A percentile compares a stretch with the other conserved stretches of the same genome.
phyloP scores from a whole-genome alignment of 2,113 vertebrate genomes.

The Macrotis lagotis region DNA sequence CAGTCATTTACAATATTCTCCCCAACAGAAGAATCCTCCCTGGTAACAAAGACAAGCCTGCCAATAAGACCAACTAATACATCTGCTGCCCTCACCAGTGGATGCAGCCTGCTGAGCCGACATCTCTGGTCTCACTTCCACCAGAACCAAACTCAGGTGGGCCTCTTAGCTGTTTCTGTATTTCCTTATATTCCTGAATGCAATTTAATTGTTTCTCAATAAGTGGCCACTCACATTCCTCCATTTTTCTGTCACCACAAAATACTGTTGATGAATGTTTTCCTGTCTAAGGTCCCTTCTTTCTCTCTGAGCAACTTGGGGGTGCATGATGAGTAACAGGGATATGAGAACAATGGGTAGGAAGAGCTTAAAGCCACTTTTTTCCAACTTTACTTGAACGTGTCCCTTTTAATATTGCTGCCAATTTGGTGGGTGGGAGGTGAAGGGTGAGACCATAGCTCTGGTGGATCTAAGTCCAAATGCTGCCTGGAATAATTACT shows the following conservation, averaged over 20 bases:
- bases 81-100: background rate
- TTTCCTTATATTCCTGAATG: background rate
- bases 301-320: background rate
- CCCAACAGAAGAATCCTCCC: background rate
- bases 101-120: background rate
- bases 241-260: background rate
- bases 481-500: background rate
- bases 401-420: background rate
- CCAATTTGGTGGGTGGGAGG: background rate
- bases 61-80: background rate
- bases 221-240: background rate
- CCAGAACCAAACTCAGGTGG: too few species aligned
- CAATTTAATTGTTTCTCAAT: background rate
- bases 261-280: background rate
- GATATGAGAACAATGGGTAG: background rate
- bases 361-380: background rate
- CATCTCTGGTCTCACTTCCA: too few species aligned
- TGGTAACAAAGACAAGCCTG: background rate
- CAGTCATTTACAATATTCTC: background rate
- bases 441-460: background rate
- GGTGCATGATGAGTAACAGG: too few species aligned
- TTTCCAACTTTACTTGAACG: too few species aligned
- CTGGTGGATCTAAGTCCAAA: background rate
- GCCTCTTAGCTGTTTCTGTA: too few species aligned
- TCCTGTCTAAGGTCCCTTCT: background rate